These are phyloP conservation scores for Trypoxylon attenuatum DNA, from an alignment of 2,888 invertebrate genomes.

Conservation along the genomic window DNA sequence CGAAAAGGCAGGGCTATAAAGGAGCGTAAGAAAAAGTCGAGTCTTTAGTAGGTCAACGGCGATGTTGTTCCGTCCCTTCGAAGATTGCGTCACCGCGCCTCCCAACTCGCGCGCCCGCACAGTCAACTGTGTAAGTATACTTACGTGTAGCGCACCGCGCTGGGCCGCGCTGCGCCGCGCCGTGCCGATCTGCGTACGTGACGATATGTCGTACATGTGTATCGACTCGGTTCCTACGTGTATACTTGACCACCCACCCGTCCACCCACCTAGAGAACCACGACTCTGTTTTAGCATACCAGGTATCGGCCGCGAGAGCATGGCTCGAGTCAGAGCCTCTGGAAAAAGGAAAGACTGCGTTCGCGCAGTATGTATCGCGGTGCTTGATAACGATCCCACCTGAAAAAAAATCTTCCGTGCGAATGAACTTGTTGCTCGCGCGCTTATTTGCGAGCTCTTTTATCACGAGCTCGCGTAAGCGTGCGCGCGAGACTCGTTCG, in stretches of 20 bases:
- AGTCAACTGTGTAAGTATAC: conserved; percentile 28
- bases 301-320: conserved; percentile 39
- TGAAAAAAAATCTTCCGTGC: too few relatives aligned
- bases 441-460: background rate
- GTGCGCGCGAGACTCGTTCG: background rate
- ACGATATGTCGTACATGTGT: conserved; percentile 44
- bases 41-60: conserved; percentile 67
- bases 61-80: conserved; percentile 65
- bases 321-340: conserved; percentile 8
- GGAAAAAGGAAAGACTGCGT: conserved; percentile 15
- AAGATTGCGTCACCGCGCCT: conserved; percentile 60
- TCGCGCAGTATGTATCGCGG: background rate
- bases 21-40: conserved; percentile 47
- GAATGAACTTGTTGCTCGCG: too few relatives aligned
- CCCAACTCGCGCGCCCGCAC: conserved; percentile 47
- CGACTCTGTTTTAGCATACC: conserved; percentile 37
- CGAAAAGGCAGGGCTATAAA: conserved; percentile 45
- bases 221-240: conserved; percentile 30
- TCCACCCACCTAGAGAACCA: conserved; percentile 53
- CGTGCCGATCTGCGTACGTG: conserved; percentile 22
- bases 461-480: background rate
- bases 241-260: conserved; percentile 54
- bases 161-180: background rate
- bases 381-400: too few relatives aligned
- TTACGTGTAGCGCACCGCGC: background rate